A percentile compares a stretch with the other conserved stretches of the same genome.
Evolutionary conservation across 2,113 vertebrate genomes (phyloP).

Genomic region (Pollimyrus isidori): DNA sequence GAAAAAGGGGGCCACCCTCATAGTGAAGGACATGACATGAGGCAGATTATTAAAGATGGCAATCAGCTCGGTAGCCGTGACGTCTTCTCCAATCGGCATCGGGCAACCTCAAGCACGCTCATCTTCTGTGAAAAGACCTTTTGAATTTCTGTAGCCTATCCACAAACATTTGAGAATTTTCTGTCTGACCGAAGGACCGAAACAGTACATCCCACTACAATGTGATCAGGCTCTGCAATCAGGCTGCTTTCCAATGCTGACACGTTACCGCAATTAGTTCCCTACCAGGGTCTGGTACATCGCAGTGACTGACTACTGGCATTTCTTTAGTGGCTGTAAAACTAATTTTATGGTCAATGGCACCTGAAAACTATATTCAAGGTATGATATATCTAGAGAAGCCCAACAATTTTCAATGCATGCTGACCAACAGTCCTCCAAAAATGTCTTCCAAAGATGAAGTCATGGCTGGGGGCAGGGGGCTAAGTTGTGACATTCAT

Average conservation of each 20-base stretch:
- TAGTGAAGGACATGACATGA: background rate
- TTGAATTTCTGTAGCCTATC: background rate
- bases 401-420: conserved; percentile 22
- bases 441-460: conserved; percentile 37
- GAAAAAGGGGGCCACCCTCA: background rate
- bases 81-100: background rate
- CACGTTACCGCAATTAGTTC: background rate
- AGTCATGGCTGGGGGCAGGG: background rate
- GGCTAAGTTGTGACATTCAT: background rate
- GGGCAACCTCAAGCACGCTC: background rate
- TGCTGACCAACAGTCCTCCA: conserved; percentile 39
- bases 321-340: conserved; percentile 50
- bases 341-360: conserved; percentile 43
- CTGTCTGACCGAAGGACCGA: background rate
- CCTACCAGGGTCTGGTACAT: background rate
- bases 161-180: background rate
- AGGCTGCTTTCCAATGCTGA: background rate
- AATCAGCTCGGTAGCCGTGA: background rate
- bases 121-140: background rate
- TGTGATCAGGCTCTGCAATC: background rate
- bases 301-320: conserved; percentile 24
- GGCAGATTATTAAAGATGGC: background rate
- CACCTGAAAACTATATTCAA: conserved; percentile 10
- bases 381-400: conserved; percentile 26
- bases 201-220: background rate